Evolutionary conservation across 1,140 invertebrate genomes (phyloP).

Genomic region (Oedothorax gibbosus): DNA sequence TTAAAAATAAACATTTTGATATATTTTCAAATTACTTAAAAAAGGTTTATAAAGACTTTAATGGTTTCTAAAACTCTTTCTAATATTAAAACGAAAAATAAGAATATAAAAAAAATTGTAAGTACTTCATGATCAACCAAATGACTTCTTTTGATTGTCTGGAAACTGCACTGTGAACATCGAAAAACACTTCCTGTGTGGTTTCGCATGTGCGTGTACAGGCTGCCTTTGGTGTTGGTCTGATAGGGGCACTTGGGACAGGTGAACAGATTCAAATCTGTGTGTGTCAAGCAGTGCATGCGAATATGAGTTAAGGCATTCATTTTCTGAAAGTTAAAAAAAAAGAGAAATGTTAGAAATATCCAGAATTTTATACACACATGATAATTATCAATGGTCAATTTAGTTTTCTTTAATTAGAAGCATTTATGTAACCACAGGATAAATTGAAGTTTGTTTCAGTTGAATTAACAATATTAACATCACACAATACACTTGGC

Average conservation of each 20-base stretch:
- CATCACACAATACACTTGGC: too few species aligned
- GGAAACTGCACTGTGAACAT: conserved; percentile 68
- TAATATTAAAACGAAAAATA: not conserved
- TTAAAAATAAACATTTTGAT: too few species aligned
- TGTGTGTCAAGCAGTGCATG: conserved; percentile 69
- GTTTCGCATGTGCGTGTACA: conserved; percentile 70
- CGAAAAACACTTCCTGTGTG: conserved; percentile 69
- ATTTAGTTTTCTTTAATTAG: not conserved
- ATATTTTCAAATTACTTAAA: too few species aligned
- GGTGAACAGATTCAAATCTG: conserved; percentile 68
- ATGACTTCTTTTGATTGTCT: conserved; percentile 69
- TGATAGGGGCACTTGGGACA: conserved; percentile 68
- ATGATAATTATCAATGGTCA: not conserved
- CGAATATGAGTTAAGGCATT: conserved; percentile 69
- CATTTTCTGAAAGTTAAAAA: conserved; percentile 62
- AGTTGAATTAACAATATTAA: too few species aligned
- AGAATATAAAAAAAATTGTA: not conserved
- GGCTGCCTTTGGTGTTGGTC: conserved; percentile 69
- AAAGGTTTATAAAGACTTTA: too few species aligned
- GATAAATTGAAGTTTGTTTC: too few species aligned
- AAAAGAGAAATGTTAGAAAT: too few species aligned
- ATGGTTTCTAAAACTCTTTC: too few species aligned
- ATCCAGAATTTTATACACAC: not conserved
- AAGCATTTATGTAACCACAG: not conserved
- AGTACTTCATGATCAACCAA: conserved; percentile 67